Conservation (phyloP, 2,888 invertebrate species). For the Reticulitermes lucifugus region DNA sequence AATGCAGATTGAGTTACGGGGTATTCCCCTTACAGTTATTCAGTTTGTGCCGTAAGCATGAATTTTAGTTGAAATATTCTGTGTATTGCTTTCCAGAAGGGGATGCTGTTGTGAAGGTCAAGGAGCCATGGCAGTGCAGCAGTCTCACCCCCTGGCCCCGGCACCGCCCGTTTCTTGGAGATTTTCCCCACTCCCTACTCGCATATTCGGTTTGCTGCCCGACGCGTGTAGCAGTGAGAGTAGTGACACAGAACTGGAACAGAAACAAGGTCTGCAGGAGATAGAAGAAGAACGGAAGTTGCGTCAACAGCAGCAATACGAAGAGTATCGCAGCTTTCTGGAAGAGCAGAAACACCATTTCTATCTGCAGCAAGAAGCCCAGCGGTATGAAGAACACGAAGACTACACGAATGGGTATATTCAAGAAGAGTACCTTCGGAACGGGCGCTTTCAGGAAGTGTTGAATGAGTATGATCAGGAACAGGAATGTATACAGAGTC, state of each 20-base stretch:
- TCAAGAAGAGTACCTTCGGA: not conserved
- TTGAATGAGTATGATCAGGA: not conserved
- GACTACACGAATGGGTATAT: no score
- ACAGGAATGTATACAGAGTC: not conserved
- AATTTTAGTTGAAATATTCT: no score
- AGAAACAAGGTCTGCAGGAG: constrained; percentile 8
- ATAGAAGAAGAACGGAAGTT: constrained; percentile 15
- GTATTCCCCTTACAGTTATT: no score
- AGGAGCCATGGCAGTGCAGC: constrained; percentile 8
- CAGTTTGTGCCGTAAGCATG: no score
- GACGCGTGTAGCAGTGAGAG: constrained; percentile 28
- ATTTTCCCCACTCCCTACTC: constrained; percentile 29
- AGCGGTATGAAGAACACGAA: not conserved
- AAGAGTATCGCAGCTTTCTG: constrained; percentile 6
- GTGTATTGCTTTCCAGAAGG: not conserved
- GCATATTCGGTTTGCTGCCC: constrained; percentile 24
- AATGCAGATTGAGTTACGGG: no score
- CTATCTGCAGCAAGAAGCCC: constrained; percentile 14
- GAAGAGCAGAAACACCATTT: constrained; percentile 15
- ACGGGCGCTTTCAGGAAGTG: not conserved
- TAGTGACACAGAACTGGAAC: constrained; percentile 29
- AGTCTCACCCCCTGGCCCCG: not conserved
- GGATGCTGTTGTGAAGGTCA: not conserved
- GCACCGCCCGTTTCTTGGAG: constrained; percentile 37
- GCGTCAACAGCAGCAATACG: constrained; percentile 7